A percentile compares a stretch with the other conserved stretches of the same genome.
Evolutionary conservation across 2,113 vertebrate species (phyloP).

Genomic region (Rhinichthys klamathensis): DNA sequence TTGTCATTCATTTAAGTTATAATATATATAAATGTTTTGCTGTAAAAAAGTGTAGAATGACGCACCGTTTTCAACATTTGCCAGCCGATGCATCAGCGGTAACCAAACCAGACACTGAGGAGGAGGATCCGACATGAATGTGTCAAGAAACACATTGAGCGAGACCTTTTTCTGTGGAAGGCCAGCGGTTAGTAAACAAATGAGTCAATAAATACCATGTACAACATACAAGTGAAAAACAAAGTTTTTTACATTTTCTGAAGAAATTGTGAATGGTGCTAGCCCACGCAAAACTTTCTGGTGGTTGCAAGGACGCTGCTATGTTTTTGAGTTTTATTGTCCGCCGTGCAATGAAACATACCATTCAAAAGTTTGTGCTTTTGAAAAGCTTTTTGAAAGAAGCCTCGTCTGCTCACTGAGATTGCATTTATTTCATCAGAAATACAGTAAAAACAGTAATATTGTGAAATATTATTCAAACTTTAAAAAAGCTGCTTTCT

Average conservation of each 20-base stretch:
- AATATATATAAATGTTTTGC: background rate
- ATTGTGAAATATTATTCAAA: background rate
- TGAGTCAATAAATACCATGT: background rate
- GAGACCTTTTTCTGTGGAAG: slow-evolving; percentile 92
- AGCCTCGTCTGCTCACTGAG: background rate
- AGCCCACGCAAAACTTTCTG: background rate
- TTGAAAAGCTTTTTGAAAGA: background rate
- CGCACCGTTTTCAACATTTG: slow-evolving; percentile 98
- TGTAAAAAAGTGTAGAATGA: background rate
- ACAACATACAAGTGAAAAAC: slow-evolving; percentile 1
- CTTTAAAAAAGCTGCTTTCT: background rate
- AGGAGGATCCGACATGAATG: slow-evolving; percentile 96
- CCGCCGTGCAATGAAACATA: background rate
- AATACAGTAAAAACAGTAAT: background rate
- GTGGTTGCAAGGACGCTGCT: background rate
- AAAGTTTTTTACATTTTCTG: background rate
- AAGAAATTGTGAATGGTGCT: background rate
- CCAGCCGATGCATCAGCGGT: slow-evolving; percentile 94
- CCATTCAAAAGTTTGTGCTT: background rate
- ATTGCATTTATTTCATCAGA: background rate
- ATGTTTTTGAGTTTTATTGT: background rate
- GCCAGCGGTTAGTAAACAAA: slow-evolving; percentile 9
- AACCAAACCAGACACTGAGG: slow-evolving; percentile 99
- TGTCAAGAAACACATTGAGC: slow-evolving; percentile 96
- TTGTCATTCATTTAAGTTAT: background rate